Conservation (phyloP, 2,113 vertebrate genomes). For the Pelecanoides urinatrix region DNA sequence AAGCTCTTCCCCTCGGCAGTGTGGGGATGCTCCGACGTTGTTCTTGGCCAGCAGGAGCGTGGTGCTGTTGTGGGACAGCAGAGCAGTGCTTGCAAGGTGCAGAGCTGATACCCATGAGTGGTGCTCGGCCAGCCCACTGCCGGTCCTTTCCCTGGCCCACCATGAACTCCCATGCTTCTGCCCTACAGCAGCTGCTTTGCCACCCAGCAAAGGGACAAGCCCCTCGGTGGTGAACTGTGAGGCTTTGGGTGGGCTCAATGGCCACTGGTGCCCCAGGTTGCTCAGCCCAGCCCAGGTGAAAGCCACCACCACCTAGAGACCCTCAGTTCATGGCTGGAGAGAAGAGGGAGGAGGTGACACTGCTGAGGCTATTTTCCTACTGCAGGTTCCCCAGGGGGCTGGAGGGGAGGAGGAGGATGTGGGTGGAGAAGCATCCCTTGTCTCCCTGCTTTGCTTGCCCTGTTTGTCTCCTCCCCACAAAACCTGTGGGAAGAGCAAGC, state of each 20-base stretch:
- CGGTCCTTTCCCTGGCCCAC: neutral
- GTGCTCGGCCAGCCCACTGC: rapidly evolving
- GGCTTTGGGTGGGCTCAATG: neutral
- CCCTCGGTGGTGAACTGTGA: rapidly evolving
- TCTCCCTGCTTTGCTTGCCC: neutral
- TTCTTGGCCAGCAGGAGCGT: neutral
- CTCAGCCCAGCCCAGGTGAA: neutral
- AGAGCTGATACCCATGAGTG: neutral
- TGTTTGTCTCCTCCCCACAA: neutral
- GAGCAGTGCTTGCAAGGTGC: neutral
- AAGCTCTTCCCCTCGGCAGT: neutral
- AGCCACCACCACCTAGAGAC: neutral
- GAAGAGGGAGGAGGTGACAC: neutral
- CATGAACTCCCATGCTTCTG: neutral
- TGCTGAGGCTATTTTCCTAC: neutral
- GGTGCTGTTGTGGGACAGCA: neutral
- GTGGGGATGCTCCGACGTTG: neutral
- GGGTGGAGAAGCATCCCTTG: neutral
- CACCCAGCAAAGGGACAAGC: neutral
- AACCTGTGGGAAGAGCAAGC: neutral
- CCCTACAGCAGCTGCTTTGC: neutral
- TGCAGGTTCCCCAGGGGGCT: neutral
- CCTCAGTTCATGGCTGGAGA: neutral
- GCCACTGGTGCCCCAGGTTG: neutral
- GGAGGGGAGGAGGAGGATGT: neutral